Evolutionary conservation across 2,797 vertebrate species (phyloP).

Genomic region (Enteromius afrohamiltoni): DNA sequence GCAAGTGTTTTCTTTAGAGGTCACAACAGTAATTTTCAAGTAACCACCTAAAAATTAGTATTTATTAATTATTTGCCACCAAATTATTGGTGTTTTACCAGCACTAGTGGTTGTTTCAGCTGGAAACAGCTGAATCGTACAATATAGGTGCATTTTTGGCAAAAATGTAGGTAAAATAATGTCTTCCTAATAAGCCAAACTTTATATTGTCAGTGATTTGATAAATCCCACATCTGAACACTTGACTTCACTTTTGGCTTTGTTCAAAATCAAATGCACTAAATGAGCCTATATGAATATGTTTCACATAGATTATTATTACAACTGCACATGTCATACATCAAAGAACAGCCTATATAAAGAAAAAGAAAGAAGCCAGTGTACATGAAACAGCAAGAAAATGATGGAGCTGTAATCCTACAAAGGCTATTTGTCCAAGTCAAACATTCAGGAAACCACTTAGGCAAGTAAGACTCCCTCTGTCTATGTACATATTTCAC

Average conservation of each 20-base stretch:
- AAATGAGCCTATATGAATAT: not conserved
- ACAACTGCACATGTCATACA: not conserved
- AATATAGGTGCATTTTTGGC: not conserved
- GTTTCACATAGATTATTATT: not conserved
- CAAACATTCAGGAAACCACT: constrained; percentile 36
- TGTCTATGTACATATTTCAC: constrained; percentile 21
- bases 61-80: not conserved
- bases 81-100: not conserved
- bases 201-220: not conserved
- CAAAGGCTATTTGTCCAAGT: constrained; percentile 31
- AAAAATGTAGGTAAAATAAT: not conserved
- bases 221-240: not conserved
- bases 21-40: not conserved
- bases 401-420: constrained; percentile 2
- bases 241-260: not conserved
- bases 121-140: not conserved
- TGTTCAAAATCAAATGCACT: not conserved
- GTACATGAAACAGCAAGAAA: not conserved
- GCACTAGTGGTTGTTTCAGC: not conserved
- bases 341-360: not conserved
- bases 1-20: not conserved
- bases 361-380: constrained; percentile 5
- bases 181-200: not conserved
- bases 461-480: not conserved
- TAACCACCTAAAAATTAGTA: not conserved